Evolutionary conservation across 1,140 invertebrate genomes (phyloP).

Genomic region (Macrotrachela quadricornifera): DNA sequence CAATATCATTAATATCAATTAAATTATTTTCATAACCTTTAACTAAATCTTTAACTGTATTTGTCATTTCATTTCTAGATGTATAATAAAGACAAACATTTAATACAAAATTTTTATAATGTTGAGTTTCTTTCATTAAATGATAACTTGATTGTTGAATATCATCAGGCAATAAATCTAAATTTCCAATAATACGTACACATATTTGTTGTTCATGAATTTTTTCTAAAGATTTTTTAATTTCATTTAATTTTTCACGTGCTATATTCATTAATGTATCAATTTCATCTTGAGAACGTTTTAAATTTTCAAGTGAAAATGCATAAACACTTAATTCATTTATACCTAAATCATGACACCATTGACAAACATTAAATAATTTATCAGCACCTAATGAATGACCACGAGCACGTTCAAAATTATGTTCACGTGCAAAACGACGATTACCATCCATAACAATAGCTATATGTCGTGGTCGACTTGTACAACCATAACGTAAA

Average conservation of each 20-base stretch:
- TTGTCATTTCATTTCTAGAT: conserved; percentile 4
- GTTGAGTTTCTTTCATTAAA: conserved; percentile 52
- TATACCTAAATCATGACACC: conserved; percentile 49
- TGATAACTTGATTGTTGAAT: conserved; percentile 52
- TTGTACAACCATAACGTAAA: conserved; percentile 42
- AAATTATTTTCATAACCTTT: too few species aligned
- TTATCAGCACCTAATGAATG: conserved; percentile 84
- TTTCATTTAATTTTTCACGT: conserved; percentile 50
- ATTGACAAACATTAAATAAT: conserved; percentile 50
- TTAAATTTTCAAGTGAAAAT: conserved; percentile 98
- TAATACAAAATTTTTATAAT: conserved; percentile 37
- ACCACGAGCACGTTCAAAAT: conserved; percentile 51
- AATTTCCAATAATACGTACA: conserved; percentile 67
- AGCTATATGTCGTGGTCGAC: conserved; percentile 53
- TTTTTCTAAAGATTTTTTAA: conserved; percentile 52
- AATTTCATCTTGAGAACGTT: conserved; percentile 73
- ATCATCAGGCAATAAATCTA: conserved; percentile 53
- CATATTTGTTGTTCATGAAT: conserved; percentile 59
- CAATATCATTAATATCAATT: conserved; percentile 42
- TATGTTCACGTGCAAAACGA: conserved; percentile 62
- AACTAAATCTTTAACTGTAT: neutral
- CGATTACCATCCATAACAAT: conserved; percentile 99
- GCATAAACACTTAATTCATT: conserved; percentile 90
- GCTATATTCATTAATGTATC: conserved; percentile 65
- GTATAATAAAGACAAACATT: conserved; percentile 6